Conservation (phyloP, 2,888 invertebrate species). For the Melitaea athalia region DNA sequence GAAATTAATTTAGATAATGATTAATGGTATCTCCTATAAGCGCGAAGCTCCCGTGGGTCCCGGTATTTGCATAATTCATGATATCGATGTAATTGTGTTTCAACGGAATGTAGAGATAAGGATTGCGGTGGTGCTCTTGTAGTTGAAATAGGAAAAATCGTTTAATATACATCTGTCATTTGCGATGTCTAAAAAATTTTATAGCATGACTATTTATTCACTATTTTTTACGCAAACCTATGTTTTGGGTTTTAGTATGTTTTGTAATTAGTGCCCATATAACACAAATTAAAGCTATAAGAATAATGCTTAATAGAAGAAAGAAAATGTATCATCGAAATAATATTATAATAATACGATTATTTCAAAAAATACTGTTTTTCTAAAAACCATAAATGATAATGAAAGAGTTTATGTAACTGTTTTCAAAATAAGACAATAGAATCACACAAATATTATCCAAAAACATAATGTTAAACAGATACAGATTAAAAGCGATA, state of each 20-base stretch:
- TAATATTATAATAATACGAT: too few species aligned
- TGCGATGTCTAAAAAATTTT: not conserved
- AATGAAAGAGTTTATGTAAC: too few species aligned
- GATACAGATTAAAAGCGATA: constrained; percentile 22
- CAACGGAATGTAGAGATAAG: constrained; percentile 14
- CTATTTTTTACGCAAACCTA: too few species aligned
- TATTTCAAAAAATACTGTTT: too few species aligned
- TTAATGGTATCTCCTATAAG: constrained; percentile 73
- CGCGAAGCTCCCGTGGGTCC: constrained; percentile 56
- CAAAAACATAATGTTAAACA: not conserved
- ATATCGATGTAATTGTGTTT: constrained; percentile 36
- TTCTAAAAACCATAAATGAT: too few species aligned
- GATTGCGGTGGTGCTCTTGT: not conserved
- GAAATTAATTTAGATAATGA: constrained; percentile 83
- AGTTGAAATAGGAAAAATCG: not conserved
- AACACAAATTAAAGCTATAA: too few species aligned
- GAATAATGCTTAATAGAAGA: too few species aligned
- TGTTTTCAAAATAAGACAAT: too few species aligned
- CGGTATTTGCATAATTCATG: constrained; percentile 76
- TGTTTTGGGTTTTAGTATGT: too few species aligned
- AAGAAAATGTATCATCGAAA: too few species aligned
- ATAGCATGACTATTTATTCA: too few species aligned
- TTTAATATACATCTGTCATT: not conserved
- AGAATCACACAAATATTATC: not conserved
- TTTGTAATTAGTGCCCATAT: too few species aligned